These are phyloP conservation scores for Drosophila pegasa DNA, from an alignment of 2,888 invertebrate genomes.

Conservation along the genomic window DNA sequence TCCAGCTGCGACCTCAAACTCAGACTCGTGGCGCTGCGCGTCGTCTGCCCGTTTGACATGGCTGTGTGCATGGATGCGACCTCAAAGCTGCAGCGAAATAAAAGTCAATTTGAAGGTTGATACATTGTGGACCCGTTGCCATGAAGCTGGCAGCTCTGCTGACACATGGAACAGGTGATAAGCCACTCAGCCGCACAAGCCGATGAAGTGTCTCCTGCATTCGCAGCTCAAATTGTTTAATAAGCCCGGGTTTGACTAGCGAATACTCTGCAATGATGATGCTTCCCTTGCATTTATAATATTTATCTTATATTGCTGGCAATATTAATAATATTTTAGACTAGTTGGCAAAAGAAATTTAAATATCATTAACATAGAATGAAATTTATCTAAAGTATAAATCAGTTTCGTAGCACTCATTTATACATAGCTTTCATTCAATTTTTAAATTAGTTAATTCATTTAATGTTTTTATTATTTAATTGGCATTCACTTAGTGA, in stretches of 20 bases:
- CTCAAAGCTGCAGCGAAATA: constrained; percentile 74
- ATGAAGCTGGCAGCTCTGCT: constrained; percentile 62
- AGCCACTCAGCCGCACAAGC: constrained; percentile 63
- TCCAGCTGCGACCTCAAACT: constrained; percentile 23
- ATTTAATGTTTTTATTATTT: too few species aligned
- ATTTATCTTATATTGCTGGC: too few species aligned
- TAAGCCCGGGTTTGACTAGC: neutral
- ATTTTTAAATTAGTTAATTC: too few species aligned
- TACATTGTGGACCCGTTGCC: constrained; percentile 65
- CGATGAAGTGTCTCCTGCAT: constrained; percentile 59
- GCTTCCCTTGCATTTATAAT: too few species aligned
- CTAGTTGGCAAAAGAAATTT: too few species aligned
- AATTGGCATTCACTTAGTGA: too few species aligned
- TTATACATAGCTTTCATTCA: too few species aligned
- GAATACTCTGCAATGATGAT: constrained; percentile 13
- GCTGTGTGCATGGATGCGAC: constrained; percentile 56
- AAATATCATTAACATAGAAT: neutral
- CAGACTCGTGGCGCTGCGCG: constrained; percentile 4
- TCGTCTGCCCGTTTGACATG: constrained; percentile 23
- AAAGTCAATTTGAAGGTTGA: constrained; percentile 78
- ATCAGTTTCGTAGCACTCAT: too few species aligned
- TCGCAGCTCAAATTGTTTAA: neutral
- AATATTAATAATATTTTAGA: too few species aligned
- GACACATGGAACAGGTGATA: constrained; percentile 72
- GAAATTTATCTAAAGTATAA: too few species aligned